phyloP scores from a whole-genome alignment of 2,113 vertebrate species.

The Scomber japonicus region DNA sequence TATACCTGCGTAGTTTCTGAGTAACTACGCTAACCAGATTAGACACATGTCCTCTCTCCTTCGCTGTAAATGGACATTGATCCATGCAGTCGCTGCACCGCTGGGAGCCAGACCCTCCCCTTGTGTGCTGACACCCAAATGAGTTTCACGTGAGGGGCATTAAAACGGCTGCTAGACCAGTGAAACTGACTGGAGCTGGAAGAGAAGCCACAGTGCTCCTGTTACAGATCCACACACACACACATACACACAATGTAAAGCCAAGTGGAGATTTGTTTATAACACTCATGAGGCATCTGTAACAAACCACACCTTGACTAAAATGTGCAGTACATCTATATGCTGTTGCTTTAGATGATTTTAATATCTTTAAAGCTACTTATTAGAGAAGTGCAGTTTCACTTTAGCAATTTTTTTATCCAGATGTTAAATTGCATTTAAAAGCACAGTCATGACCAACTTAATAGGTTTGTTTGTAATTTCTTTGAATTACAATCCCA shows the following conservation, averaged over 20 bases:
- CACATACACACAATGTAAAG: neutral
- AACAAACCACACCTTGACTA: neutral
- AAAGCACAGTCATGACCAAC: neutral
- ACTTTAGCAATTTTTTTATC: neutral
- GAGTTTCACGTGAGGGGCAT: slow-evolving; percentile 78
- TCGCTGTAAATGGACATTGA: slow-evolving; percentile 23
- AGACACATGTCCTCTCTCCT: slow-evolving; percentile 11
- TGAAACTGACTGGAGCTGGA: slow-evolving; percentile 37
- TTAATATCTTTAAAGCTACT: too few species aligned
- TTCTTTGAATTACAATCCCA: slow-evolving; percentile 24
- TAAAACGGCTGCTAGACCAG: slow-evolving; percentile 50
- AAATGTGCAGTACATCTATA: neutral
- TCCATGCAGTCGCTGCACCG: slow-evolving; percentile 27
- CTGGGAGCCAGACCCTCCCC: slow-evolving; percentile 37
- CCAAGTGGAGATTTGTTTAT: neutral
- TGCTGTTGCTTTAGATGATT: too few species aligned
- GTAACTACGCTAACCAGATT: slow-evolving; percentile 19
- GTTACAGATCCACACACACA: neutral
- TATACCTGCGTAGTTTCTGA: slow-evolving; percentile 29
- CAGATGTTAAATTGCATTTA: neutral
- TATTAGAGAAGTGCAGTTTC: too few species aligned
- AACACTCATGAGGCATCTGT: neutral
- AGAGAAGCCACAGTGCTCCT: neutral
- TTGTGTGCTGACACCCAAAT: slow-evolving; percentile 66
- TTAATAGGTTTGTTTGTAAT: slow-evolving; percentile 1